These are phyloP conservation scores for Perdita meconis DNA, from an alignment of 2,888 invertebrate species.

Conservation along the genomic window DNA sequence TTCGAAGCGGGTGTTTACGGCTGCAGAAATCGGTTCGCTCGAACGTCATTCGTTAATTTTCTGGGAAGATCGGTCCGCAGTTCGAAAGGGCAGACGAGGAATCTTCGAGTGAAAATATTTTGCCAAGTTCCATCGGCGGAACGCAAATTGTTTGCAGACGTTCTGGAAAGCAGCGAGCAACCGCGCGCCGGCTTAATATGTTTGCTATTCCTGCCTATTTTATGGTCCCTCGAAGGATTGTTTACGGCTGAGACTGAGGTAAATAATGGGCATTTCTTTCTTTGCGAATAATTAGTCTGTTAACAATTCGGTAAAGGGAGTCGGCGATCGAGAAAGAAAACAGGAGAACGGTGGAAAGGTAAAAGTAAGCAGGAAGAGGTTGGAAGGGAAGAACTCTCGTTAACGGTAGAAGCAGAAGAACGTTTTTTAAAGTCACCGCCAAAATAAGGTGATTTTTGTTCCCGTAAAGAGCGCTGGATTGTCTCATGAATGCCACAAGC, in stretches of 20 bases:
- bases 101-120: no score
- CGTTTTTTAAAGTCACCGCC: slow-evolving; percentile 6
- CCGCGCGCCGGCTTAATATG: slow-evolving; percentile 41
- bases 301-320: neutral
- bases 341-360: neutral
- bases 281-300: slow-evolving; percentile 7
- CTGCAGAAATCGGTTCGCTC: neutral
- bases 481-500: slow-evolving; percentile 3
- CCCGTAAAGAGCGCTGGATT: neutral
- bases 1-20: no score
- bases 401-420: neutral
- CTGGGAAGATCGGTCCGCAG: no score
- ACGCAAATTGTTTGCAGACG: slow-evolving; percentile 36
- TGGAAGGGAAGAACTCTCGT: neutral
- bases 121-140: slow-evolving; percentile 38
- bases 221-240: slow-evolving; percentile 16
- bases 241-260: slow-evolving; percentile 20
- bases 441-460: slow-evolving; percentile 13
- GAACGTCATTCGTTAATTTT: slow-evolving; percentile 7
- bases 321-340: neutral
- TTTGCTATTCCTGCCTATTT: slow-evolving; percentile 19
- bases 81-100: no score
- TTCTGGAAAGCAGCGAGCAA: slow-evolving; percentile 28
- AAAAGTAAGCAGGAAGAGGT: no score
- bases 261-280: neutral